Evolutionary conservation across 2,797 vertebrate species (phyloP).

Genomic region (Melanotaenia parkinsoni): DNA sequence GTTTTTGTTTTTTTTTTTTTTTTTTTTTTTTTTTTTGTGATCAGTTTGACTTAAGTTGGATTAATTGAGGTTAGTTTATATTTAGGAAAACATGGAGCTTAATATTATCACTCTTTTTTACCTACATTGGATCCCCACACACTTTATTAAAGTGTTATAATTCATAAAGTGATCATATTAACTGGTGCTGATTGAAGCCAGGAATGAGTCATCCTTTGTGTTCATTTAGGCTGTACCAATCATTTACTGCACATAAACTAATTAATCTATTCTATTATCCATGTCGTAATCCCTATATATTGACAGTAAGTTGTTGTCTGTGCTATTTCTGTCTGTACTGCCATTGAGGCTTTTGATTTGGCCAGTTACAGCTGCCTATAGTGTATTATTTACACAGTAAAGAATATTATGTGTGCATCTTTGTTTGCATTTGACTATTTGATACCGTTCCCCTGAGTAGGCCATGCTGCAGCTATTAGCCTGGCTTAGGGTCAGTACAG

Average conservation of each 20-base stretch:
- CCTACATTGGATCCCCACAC: no score
- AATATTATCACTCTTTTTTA: neutral
- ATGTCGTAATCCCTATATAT: neutral
- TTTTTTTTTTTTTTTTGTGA: neutral
- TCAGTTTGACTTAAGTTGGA: no score
- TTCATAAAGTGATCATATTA: neutral
- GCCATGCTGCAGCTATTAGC: constrained; percentile 25
- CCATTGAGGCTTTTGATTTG: neutral
- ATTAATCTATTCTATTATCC: neutral
- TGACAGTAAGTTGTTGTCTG: neutral
- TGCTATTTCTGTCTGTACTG: neutral
- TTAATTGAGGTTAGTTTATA: no score
- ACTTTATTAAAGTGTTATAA: neutral
- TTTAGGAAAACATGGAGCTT: neutral
- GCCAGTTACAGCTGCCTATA: neutral
- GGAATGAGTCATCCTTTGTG: neutral
- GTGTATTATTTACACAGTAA: constrained; percentile 10
- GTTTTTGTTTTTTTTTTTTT: neutral
- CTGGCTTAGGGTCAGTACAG: constrained; percentile 31
- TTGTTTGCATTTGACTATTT: constrained; percentile 22
- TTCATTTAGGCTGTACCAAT: neutral
- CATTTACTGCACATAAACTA: neutral
- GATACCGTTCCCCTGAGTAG: constrained; percentile 19
- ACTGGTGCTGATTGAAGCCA: constrained; percentile 2
- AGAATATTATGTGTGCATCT: constrained; percentile 20